A percentile compares a stretch with the other conserved stretches of the same genome.
Conservation (phyloP, 1,140 invertebrate species). For the Venturia canescens region DNA sequence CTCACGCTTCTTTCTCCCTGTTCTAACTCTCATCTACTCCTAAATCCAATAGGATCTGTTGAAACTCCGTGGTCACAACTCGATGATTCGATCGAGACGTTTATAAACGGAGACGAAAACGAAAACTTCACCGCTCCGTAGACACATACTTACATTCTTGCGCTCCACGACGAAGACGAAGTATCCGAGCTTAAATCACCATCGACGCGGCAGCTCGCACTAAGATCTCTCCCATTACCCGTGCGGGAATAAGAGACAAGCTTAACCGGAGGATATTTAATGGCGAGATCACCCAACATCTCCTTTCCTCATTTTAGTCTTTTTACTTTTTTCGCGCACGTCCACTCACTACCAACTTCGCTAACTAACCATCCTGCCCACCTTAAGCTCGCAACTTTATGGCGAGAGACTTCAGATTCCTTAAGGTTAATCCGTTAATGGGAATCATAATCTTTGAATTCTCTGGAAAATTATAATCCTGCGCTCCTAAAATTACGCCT, state of each 20-base stretch:
- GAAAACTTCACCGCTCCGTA: background rate
- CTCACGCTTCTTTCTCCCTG: constrained; percentile 7
- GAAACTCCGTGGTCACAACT: constrained; percentile 42
- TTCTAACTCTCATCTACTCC: background rate
- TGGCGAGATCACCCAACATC: constrained; percentile 19
- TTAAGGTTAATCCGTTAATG: background rate
- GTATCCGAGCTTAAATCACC: constrained; percentile 37
- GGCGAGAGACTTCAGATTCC: background rate
- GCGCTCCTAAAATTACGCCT: too few relatives aligned
- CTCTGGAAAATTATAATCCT: too few relatives aligned
- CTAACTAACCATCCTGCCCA: constrained; percentile 1
- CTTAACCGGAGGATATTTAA: constrained; percentile 15
- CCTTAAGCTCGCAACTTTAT: constrained; percentile 1
- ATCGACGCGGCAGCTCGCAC: constrained; percentile 22
- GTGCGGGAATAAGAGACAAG: constrained; percentile 28
- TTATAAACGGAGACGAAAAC: background rate
- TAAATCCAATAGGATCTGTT: constrained; percentile 36
- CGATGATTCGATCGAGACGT: constrained; percentile 42
- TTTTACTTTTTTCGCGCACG: constrained; percentile 28
- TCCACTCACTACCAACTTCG: background rate
- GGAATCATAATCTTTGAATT: too few relatives aligned
- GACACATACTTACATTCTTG: background rate
- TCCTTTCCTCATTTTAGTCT: background rate
- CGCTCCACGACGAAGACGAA: constrained; percentile 37
- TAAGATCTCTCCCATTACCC: constrained; percentile 36